These are phyloP conservation scores for Cygnus olor DNA, from an alignment of 2,797 vertebrate species.

Conservation along the genomic window DNA sequence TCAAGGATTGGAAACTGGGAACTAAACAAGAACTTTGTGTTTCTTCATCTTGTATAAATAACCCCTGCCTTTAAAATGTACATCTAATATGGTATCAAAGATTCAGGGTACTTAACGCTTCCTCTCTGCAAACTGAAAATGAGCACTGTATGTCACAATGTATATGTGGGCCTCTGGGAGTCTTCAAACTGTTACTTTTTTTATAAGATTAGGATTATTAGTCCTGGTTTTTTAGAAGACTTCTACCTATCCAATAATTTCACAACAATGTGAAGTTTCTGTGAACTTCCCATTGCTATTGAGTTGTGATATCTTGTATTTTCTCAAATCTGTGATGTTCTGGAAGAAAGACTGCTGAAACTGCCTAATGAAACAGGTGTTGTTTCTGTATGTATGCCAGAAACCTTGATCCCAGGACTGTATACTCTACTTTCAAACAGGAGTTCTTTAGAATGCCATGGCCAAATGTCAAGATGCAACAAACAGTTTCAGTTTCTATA, in stretches of 20 bases:
- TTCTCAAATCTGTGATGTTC: background rate
- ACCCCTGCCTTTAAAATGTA: background rate
- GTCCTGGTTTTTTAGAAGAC: background rate
- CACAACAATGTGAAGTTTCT: background rate
- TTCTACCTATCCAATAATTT: background rate
- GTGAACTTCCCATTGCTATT: background rate
- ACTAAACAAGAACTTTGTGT: background rate
- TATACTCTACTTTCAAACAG: background rate
- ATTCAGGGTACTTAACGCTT: background rate
- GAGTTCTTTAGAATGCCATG: background rate
- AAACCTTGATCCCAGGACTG: background rate
- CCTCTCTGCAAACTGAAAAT: background rate
- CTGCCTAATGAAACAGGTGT: background rate
- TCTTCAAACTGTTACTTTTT: background rate
- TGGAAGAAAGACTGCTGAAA: background rate
- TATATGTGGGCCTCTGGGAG: accelerated
- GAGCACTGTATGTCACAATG: background rate
- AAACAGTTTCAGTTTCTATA: background rate
- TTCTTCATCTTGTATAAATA: background rate
- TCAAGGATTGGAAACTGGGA: background rate
- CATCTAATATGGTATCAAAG: background rate
- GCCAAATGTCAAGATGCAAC: accelerated
- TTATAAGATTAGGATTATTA: background rate
- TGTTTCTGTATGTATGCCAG: background rate
- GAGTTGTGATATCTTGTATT: background rate